phyloP scores from a whole-genome alignment of 2,888 invertebrate species.

The Perithous albicinctus region DNA sequence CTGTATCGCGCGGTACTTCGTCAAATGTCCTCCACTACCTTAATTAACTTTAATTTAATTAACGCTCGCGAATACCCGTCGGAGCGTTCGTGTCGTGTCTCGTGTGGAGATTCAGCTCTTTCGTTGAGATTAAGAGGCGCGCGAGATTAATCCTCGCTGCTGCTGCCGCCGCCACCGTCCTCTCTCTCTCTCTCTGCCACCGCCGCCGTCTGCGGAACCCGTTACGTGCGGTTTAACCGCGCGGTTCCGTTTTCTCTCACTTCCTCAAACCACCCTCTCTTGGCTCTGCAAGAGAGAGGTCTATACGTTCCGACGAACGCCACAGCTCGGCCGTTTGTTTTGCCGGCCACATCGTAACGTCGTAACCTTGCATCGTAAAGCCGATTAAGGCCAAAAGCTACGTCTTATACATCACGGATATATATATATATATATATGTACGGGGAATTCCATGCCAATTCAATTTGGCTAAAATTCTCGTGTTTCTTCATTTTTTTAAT shows the following conservation, averaged over 20 bases:
- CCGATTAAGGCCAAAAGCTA: constrained; percentile 46
- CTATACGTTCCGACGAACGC: constrained; percentile 19
- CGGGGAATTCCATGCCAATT: too few species aligned
- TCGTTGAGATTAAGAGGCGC: constrained; percentile 69
- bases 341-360: constrained; percentile 56
- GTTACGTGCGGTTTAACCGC: constrained; percentile 66
- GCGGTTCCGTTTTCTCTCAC: constrained; percentile 52
- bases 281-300: not conserved
- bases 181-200: too few species aligned
- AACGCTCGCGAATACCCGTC: constrained; percentile 38
- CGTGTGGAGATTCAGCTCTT: constrained; percentile 59
- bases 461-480: too few species aligned
- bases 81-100: constrained; percentile 26
- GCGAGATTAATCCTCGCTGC: constrained; percentile 64
- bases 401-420: not conserved
- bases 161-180: constrained; percentile 26
- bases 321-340: constrained; percentile 59
- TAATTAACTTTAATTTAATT: constrained; percentile 68
- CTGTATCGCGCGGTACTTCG: constrained; percentile 6
- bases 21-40: constrained; percentile 37
- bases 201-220: constrained; percentile 58
- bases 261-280: constrained; percentile 27
- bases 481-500: too few species aligned
- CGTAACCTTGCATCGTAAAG: constrained; percentile 48
- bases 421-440: not conserved